phyloP scores from a whole-genome alignment of 2,113 vertebrate species.

The Tursiops truncatus region DNA sequence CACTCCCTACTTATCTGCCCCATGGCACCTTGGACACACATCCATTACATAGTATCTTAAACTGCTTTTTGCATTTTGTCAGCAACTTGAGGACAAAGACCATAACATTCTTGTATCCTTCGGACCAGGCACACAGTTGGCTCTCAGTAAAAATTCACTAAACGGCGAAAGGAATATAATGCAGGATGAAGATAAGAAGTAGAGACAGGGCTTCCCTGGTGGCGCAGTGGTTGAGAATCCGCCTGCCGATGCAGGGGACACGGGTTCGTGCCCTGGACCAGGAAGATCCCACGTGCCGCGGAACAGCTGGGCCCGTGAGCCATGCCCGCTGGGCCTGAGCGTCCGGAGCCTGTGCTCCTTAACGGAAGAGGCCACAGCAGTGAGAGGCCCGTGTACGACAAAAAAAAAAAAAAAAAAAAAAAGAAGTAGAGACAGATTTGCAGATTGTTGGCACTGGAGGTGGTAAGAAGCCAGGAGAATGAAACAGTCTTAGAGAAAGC shows the following conservation, averaged over 20 bases:
- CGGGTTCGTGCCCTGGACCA: no score
- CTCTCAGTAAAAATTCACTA: not conserved
- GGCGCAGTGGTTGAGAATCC: no score
- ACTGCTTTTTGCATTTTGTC: not conserved
- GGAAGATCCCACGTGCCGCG: no score
- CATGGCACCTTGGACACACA: not conserved
- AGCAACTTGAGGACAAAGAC: not conserved
- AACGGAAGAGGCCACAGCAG: no score
- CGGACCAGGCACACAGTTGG: not conserved
- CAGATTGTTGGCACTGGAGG: not conserved
- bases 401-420: no score
- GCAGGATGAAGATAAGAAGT: slow-evolving; percentile 3
- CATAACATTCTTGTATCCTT: not conserved
- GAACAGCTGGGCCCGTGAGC: no score
- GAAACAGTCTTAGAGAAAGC: not conserved
- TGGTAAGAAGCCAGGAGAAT: not conserved
- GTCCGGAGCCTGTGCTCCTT: no score
- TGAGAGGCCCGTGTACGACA: no score
- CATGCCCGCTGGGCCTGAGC: no score
- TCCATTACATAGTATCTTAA: not conserved
- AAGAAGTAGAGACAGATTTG: not conserved
- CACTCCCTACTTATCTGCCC: not conserved
- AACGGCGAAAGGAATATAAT: not conserved
- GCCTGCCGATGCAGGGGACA: no score
- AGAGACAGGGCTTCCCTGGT: not conserved